Evolutionary conservation across 1,140 invertebrate species (phyloP).

Genomic region (Lutraria rhynchaena): DNA sequence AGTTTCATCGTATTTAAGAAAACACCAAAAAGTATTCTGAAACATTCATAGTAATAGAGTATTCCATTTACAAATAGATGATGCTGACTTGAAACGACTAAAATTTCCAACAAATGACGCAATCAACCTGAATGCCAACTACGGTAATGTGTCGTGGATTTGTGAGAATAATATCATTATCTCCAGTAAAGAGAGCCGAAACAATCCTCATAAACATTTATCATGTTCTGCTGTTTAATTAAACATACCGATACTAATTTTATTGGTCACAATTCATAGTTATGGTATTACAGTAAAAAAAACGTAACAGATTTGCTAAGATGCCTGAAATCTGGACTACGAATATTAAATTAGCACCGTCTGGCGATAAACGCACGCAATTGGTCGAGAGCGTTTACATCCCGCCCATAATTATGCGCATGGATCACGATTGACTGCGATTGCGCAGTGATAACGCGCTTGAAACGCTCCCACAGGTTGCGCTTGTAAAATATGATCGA

Average conservation of each 20-base stretch:
- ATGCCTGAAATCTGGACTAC: background rate
- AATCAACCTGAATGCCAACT: no score
- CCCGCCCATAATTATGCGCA: slow-evolving; percentile 31
- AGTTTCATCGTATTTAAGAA: no score
- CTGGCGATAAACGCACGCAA: slow-evolving; percentile 3
- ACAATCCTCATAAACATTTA: no score
- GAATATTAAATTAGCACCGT: slow-evolving; percentile 35
- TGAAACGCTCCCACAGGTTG: slow-evolving; percentile 27
- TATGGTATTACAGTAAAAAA: slow-evolving; percentile 16
- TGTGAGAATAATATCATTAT: no score
- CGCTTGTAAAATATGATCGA: slow-evolving; percentile 19
- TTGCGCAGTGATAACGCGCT: slow-evolving; percentile 4
- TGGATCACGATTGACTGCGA: background rate
- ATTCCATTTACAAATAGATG: no score
- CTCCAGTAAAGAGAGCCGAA: no score
- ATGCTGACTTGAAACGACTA: no score
- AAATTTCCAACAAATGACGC: no score
- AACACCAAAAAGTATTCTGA: no score
- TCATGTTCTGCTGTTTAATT: slow-evolving; percentile 21
- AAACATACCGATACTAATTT: slow-evolving; percentile 25
- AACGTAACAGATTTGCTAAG: background rate
- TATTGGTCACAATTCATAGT: background rate
- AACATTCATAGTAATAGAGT: no score
- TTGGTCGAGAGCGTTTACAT: background rate
- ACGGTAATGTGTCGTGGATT: no score